Percentiles rank a stretch among this genome's conserved stretches.
phyloP scores from a whole-genome alignment of 2,797 vertebrate species.

The Notolepis coatsorum region DNA sequence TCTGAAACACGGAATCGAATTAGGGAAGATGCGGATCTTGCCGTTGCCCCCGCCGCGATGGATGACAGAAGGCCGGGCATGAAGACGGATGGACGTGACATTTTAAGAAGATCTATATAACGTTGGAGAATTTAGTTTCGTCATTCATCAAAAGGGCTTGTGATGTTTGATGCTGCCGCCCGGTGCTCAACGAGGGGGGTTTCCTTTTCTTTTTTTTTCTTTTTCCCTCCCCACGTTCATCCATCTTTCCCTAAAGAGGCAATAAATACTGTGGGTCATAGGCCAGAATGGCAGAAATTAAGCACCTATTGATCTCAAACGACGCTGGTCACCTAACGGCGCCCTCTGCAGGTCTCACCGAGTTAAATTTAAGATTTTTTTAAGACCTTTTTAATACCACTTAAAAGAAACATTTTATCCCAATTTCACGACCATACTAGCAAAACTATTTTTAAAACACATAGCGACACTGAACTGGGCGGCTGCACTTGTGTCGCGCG shows the following conservation, averaged over 20 bases:
- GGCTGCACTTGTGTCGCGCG: too few relatives aligned
- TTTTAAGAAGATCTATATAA: constrained; percentile 54
- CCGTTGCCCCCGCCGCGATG: constrained; percentile 45
- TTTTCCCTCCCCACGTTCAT: too few relatives aligned
- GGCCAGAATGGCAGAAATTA: neutral
- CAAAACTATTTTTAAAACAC: too few relatives aligned
- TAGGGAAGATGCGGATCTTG: constrained; percentile 53
- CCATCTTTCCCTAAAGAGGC: neutral
- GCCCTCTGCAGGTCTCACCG: too few relatives aligned
- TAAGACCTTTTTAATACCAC: too few relatives aligned
- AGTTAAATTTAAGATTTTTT: too few relatives aligned
- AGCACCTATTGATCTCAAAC: constrained; percentile 4
- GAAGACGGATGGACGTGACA: constrained; percentile 63
- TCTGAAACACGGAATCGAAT: constrained; percentile 51
- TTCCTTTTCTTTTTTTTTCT: too few relatives aligned
- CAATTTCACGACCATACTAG: too few relatives aligned
- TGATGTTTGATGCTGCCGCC: neutral
- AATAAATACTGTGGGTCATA: too few relatives aligned
- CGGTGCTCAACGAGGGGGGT: neutral
- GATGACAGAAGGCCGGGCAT: constrained; percentile 38
- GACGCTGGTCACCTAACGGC: constrained; percentile 6
- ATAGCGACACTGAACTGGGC: too few relatives aligned
- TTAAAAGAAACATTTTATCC: too few relatives aligned
- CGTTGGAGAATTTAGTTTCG: constrained; percentile 37
- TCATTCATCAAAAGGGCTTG: constrained; percentile 18